phyloP scores from a whole-genome alignment of 2,888 invertebrate genomes.

The Matsumyia berberina region DNA sequence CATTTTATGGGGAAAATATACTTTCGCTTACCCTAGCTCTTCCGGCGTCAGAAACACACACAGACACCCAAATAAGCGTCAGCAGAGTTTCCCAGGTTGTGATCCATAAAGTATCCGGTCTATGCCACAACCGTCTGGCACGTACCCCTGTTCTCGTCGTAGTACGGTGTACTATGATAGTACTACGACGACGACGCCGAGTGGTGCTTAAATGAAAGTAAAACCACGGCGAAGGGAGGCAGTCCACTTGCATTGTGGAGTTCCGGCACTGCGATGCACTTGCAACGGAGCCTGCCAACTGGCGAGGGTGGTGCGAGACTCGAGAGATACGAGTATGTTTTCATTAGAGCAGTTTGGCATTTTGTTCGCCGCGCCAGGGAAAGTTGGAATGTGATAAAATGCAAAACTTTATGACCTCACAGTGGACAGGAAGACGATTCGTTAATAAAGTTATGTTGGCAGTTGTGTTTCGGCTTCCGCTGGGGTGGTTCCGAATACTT shows the following conservation, averaged over 20 bases:
- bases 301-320: constrained; percentile 13
- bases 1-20: constrained; percentile 70
- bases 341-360: constrained; percentile 51
- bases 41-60: constrained; percentile 54
- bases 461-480: constrained; percentile 28
- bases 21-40: constrained; percentile 71
- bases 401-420: constrained; percentile 67
- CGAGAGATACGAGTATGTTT: constrained; percentile 30
- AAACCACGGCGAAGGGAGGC: constrained; percentile 40
- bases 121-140: constrained; percentile 70
- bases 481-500: constrained; percentile 25
- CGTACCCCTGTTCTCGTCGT: constrained; percentile 51
- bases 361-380: constrained; percentile 6
- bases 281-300: constrained; percentile 39
- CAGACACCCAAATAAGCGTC: constrained; percentile 60
- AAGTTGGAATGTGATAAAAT: constrained; percentile 69
- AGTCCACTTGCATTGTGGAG: constrained; percentile 56
- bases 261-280: constrained; percentile 59
- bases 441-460: constrained; percentile 65
- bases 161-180: constrained; percentile 57
- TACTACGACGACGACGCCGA: constrained; percentile 53
- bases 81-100: constrained; percentile 66
- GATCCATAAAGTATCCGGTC: constrained; percentile 71
- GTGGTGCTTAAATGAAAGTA: constrained; percentile 74
- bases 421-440: constrained; percentile 64